These are phyloP conservation scores for Palythoa caribaeorum DNA, from an alignment of 92 coral and sea anemone genomes.

Conservation along the genomic window DNA sequence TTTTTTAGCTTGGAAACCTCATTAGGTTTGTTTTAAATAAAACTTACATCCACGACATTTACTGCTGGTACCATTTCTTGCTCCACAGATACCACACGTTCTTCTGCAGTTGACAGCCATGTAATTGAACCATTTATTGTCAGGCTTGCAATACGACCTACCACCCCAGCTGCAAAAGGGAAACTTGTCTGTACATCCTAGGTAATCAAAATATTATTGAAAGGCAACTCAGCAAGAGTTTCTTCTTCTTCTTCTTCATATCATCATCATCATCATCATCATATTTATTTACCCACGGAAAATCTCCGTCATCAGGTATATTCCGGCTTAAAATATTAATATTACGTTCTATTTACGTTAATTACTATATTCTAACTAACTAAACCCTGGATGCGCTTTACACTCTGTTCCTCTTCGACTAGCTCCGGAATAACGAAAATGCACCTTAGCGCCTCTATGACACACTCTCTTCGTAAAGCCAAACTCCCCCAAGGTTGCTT, in stretches of 20 bases:
- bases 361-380: no score
- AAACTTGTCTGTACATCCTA: not conserved
- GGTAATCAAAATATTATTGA: not conserved
- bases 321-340: no score
- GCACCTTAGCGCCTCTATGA: no score
- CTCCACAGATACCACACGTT: constrained; percentile 13
- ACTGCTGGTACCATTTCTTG: not conserved
- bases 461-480: no score
- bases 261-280: not conserved
- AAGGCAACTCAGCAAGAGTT: not conserved
- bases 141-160: not conserved
- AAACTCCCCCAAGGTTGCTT: no score
- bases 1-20: not conserved
- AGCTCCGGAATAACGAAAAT: no score
- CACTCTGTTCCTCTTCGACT: no score
- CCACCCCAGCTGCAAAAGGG: not conserved
- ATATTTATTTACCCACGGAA: no score
- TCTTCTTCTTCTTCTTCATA: no score
- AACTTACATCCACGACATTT: not conserved
- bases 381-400: no score
- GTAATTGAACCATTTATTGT: not conserved
- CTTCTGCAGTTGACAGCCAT: constrained; percentile 13
- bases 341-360: no score
- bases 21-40: not conserved
- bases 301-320: no score